phyloP scores from a whole-genome alignment of 1,140 invertebrate genomes.

The Drosophila burlai region DNA sequence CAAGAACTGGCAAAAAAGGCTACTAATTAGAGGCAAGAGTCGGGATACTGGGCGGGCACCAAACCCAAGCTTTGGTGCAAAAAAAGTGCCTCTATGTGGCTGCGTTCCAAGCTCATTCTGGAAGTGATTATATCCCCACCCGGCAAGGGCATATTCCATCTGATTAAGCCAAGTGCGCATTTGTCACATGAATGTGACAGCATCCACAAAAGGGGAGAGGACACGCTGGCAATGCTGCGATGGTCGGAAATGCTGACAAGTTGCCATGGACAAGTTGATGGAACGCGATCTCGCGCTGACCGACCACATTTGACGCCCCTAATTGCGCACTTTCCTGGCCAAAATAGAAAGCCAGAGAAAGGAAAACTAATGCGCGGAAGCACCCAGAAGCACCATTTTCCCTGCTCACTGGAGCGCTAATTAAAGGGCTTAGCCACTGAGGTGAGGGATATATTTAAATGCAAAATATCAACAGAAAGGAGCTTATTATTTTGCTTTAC shows the following conservation, averaged over 20 bases:
- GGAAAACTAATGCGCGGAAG: neutral
- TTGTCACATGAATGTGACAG: constrained; percentile 65
- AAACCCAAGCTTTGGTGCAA: constrained; percentile 7
- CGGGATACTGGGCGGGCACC: constrained; percentile 14
- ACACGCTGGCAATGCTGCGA: neutral
- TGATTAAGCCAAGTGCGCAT: constrained; percentile 62
- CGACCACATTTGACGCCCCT: constrained; percentile 47
- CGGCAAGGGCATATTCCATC: constrained; percentile 36
- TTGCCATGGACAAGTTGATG: constrained; percentile 45
- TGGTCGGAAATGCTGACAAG: constrained; percentile 41
- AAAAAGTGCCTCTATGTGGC: constrained; percentile 2
- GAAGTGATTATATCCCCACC: constrained; percentile 23
- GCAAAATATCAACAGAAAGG: neutral
- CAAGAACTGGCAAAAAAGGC: constrained; percentile 49
- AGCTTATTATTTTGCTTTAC: neutral
- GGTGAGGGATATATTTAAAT: constrained; percentile 4
- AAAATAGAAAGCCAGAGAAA: constrained; percentile 3
- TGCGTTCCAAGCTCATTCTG: constrained; percentile 3
- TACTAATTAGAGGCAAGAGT: constrained; percentile 72
- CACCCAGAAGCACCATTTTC: neutral
- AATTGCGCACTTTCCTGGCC: constrained; percentile 21
- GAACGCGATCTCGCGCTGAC: constrained; percentile 29
- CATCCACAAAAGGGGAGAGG: constrained; percentile 7
- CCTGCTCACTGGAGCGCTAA: constrained; percentile 2
- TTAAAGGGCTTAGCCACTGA: constrained; percentile 10